Evolutionary conservation across 1,140 invertebrate species (phyloP).

Genomic region (Anadara kagoshimensis): DNA sequence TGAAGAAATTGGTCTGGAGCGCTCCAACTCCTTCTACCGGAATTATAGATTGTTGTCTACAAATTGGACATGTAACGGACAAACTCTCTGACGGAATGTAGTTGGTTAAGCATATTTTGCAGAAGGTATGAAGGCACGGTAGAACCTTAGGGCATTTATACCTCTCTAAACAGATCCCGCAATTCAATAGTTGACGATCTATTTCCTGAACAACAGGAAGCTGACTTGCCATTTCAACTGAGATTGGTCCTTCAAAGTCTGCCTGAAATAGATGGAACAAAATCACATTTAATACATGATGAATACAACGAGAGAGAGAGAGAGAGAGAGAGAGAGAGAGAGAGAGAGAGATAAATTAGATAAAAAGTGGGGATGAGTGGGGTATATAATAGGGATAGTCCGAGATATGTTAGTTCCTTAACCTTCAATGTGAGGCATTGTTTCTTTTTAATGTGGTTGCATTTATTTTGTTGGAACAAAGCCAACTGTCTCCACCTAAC

Average conservation of each 20-base stretch:
- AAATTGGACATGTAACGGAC: constrained; percentile 77
- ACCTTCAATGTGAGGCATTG: no score
- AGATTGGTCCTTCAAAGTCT: constrained; percentile 27
- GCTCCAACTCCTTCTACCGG: constrained; percentile 76
- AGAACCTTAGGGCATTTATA: constrained; percentile 87
- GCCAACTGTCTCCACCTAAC: no score
- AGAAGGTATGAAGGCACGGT: constrained; percentile 94
- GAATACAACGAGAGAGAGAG: no score
- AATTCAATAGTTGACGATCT: constrained; percentile 72
- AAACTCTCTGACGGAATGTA: constrained; percentile 81
- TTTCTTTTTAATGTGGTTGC: no score
- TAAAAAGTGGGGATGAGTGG: no score
- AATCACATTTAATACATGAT: constrained; percentile 1
- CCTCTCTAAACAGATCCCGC: constrained; percentile 80
- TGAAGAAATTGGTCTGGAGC: constrained; percentile 76
- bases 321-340: no score
- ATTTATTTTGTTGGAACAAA: no score
- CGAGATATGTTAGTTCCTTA: no score
- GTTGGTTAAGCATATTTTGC: constrained; percentile 89
- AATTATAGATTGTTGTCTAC: constrained; percentile 77
- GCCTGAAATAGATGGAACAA: constrained; percentile 34
- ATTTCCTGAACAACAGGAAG: constrained; percentile 56
- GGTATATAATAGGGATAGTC: no score
- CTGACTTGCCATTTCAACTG: constrained; percentile 46
- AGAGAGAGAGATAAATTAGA: no score